A percentile compares a stretch with the other conserved stretches of the same genome.
These are phyloP conservation scores for Amblyornis subalaris DNA, from an alignment of 2,113 vertebrate genomes.

Conservation along the genomic window DNA sequence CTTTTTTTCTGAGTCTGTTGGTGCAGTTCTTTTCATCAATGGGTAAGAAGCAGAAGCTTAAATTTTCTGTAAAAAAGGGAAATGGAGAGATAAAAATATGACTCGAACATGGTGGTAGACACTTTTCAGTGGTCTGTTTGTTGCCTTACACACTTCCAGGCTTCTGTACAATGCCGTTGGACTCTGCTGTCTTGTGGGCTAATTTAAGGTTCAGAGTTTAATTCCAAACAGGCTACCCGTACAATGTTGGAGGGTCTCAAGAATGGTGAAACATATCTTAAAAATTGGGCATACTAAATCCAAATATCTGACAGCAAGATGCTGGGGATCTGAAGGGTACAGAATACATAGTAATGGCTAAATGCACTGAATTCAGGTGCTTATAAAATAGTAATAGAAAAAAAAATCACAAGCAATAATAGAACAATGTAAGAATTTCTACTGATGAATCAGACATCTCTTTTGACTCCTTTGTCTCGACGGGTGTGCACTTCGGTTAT, in stretches of 20 bases:
- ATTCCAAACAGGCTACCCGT: not conserved
- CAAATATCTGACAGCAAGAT: not conserved
- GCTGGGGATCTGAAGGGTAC: not conserved
- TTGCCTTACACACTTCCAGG: not conserved
- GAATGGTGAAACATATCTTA: not conserved
- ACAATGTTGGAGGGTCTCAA: not conserved
- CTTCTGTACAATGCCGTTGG: not conserved
- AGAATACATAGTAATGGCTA: not conserved
- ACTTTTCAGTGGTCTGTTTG: not conserved
- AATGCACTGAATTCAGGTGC: not conserved
- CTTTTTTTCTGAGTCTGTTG: not conserved
- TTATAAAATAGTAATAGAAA: not conserved
- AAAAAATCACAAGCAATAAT: not conserved
- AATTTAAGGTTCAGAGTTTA: not conserved
- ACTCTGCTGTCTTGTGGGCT: not conserved
- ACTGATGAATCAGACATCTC: not conserved
- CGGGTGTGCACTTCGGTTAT: not conserved
- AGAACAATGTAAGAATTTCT: not conserved
- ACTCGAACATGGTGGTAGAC: not conserved
- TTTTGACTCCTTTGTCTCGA: not conserved
- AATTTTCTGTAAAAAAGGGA: not conserved
- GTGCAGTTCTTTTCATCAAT: not conserved
- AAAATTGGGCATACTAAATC: not conserved
- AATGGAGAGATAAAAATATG: not conserved
- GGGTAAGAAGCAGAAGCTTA: not conserved